Percentiles rank a stretch among this genome's conserved stretches.
Conservation (phyloP, 2,113 vertebrate genomes). For the Poecile atricapillus region DNA sequence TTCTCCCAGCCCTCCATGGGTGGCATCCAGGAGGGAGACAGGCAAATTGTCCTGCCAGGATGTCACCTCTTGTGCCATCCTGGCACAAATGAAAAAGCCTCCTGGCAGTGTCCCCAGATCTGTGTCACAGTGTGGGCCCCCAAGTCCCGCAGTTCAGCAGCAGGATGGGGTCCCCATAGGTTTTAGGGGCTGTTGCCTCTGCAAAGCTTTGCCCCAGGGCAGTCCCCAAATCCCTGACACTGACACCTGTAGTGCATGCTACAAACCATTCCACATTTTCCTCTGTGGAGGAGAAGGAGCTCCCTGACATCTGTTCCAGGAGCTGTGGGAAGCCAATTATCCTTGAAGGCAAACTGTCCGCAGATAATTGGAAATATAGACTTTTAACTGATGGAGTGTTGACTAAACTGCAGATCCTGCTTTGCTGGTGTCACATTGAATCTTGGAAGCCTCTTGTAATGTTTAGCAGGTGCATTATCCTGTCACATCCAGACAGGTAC, state of each 20-base stretch:
- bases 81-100: not conserved
- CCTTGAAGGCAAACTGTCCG: constrained; percentile 39
- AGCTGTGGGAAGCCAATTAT: constrained; percentile 69
- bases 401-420: constrained; percentile 45
- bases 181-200: not conserved
- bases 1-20: not conserved
- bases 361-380: constrained; percentile 66
- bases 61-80: not conserved
- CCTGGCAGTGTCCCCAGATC: not conserved
- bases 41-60: not conserved
- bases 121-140: not conserved
- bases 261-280: not conserved
- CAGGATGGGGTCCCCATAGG: too few relatives aligned
- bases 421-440: constrained; percentile 26
- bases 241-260: not conserved
- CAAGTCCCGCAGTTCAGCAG: not conserved
- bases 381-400: constrained; percentile 61
- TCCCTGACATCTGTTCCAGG: constrained; percentile 4
- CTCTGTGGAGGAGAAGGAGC: not conserved
- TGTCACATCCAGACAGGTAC: constrained; percentile 34
- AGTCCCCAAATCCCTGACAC: not conserved
- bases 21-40: not conserved
- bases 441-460: constrained; percentile 5
- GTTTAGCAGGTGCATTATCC: constrained; percentile 54
- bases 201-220: not conserved